phyloP scores from a whole-genome alignment of 2,888 invertebrate genomes.

The Lepidochrysops patricia region DNA sequence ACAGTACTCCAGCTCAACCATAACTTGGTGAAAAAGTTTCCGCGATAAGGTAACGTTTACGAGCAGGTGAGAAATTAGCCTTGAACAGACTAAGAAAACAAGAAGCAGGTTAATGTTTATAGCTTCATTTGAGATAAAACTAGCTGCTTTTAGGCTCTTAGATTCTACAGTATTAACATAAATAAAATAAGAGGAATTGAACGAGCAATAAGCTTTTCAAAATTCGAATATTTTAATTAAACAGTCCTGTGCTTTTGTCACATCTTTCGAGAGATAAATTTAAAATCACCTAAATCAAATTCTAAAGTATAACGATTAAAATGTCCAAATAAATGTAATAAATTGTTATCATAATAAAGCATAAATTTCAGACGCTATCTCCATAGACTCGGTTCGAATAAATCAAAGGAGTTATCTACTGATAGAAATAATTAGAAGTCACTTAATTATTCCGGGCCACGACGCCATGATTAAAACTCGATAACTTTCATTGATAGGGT shows the following conservation, averaged over 20 bases:
- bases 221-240: too few species aligned
- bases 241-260: neutral
- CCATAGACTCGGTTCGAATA: constrained; percentile 43
- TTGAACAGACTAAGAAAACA: neutral
- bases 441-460: constrained; percentile 56
- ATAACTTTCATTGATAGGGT: constrained; percentile 7
- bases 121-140: too few species aligned
- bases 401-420: constrained; percentile 58
- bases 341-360: constrained; percentile 50
- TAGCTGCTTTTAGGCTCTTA: too few species aligned
- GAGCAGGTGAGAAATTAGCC: constrained; percentile 3
- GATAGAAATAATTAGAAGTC: constrained; percentile 66
- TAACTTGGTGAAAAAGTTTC: constrained; percentile 6
- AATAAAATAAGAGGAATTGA: too few species aligned
- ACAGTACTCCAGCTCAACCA: neutral
- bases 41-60: neutral
- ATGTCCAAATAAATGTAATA: constrained; percentile 45
- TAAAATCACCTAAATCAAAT: constrained; percentile 4
- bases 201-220: too few species aligned
- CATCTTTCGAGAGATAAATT: neutral
- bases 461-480: constrained; percentile 21
- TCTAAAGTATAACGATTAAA: constrained; percentile 30
- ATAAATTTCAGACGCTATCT: constrained; percentile 56
- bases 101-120: constrained; percentile 1
- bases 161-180: too few species aligned